Evolutionary conservation across 2,888 invertebrate species (phyloP).

Genomic region (Tridacna gigas): DNA sequence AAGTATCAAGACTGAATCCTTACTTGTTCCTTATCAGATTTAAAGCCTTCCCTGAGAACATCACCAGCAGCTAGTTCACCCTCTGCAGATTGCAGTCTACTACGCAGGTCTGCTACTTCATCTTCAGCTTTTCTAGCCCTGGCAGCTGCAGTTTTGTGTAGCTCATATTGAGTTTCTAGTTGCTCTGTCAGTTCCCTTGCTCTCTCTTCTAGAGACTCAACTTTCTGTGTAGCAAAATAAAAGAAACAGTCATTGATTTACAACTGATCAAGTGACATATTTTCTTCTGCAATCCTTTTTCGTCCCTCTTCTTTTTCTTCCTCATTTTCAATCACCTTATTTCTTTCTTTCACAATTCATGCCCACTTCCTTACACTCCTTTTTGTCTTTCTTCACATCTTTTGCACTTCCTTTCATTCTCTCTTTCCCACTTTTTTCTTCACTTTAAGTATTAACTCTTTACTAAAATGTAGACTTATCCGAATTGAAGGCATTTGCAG

Average conservation of each 20-base stretch:
- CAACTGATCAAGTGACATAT: background rate
- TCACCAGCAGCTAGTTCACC: slow-evolving; percentile 91
- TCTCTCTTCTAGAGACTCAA: slow-evolving; percentile 89
- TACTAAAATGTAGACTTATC: no score
- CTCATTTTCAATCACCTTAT: no score
- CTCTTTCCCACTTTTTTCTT: no score
- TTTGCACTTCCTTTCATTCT: no score
- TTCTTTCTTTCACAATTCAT: no score
- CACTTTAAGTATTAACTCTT: no score
- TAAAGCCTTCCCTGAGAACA: slow-evolving; percentile 89
- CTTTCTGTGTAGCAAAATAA: slow-evolving; percentile 68
- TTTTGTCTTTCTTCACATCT: no score
- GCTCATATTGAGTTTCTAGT: slow-evolving; percentile 89
- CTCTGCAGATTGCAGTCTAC: slow-evolving; percentile 91
- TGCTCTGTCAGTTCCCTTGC: slow-evolving; percentile 90
- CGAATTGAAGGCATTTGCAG: no score
- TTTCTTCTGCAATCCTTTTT: background rate
- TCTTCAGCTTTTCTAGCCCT: slow-evolving; percentile 90
- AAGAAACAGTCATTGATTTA: background rate
- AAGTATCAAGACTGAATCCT: slow-evolving; percentile 73
- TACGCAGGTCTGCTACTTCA: slow-evolving; percentile 90
- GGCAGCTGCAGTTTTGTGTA: slow-evolving; percentile 88
- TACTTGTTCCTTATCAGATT: slow-evolving; percentile 92
- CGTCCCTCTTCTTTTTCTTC: no score
- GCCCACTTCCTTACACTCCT: no score